A percentile compares a stretch with the other conserved stretches of the same genome.
phyloP scores from a whole-genome alignment of 2,797 vertebrate species.

The Enteromius fasciolatus region DNA sequence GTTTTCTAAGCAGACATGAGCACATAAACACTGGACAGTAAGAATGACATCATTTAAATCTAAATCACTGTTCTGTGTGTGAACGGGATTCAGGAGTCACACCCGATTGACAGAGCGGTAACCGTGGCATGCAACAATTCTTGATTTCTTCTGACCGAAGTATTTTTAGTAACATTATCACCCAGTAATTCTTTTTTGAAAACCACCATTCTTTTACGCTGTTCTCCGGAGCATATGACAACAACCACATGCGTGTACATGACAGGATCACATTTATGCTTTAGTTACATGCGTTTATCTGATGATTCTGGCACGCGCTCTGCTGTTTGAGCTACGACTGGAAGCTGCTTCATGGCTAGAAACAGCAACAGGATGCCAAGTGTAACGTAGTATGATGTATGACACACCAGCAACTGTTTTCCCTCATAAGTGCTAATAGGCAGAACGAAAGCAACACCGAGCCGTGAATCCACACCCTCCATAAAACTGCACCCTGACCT shows the following conservation, averaged over 20 bases:
- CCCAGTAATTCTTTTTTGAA: neutral
- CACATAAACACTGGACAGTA: neutral
- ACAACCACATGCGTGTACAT: neutral
- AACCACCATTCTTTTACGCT: neutral
- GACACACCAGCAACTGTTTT: constrained; percentile 45
- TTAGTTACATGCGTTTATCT: neutral
- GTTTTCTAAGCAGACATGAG: neutral
- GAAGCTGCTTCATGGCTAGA: constrained; percentile 1
- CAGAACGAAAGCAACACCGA: constrained; percentile 36
- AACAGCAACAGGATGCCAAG: constrained; percentile 33
- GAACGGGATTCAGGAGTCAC: neutral
- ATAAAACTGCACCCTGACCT: neutral
- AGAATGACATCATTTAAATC: neutral
- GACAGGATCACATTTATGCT: neutral
- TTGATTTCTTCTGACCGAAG: neutral
- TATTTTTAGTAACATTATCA: neutral
- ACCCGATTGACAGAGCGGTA: neutral
- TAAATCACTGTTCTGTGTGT: neutral
- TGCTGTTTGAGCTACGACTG: neutral
- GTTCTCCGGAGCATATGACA: neutral
- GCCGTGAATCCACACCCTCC: constrained; percentile 22
- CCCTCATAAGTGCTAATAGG: constrained; percentile 49
- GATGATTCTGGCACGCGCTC: neutral
- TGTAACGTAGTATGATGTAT: constrained; percentile 36
- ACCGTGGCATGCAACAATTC: neutral